Base-by-base conservation (phyloP, 2,797 vertebrate genomes). In the Rhinella marina region DNA sequence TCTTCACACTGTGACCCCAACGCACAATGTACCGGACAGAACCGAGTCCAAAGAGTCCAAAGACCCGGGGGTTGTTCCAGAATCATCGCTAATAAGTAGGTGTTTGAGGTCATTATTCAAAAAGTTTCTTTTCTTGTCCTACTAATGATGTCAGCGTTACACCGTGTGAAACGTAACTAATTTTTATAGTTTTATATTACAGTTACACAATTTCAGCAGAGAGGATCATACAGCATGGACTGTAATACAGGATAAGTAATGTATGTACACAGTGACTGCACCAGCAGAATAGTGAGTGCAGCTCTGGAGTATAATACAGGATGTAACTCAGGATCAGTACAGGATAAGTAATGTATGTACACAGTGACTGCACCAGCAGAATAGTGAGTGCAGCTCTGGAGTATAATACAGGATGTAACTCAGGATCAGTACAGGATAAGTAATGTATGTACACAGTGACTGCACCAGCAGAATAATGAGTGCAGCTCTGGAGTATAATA, bases 81-180 rank as follows among this genome's bases (percentile, higher is more conserved):
- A 81, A 85, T 92, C 92, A 91, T 88, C 91, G 84, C 82, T 91
- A 90, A 92, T 92, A 90, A 94, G 93, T 94, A 94, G 92, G 94
- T 94, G 93, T 89, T 91, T 82, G 72, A 62, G 88, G 72, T 86
- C 64, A 59, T 72, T 86, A 19, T 70, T 86, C 1, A 62, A 72
- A 80, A 7, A 73, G 14, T 54, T 78, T 59, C 59, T 68, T 86
- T 70, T 68, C 27, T 50, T 72, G 25, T 79, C 5, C 25, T 78
- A 80, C 29, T 70, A 80, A 86, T 77, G 13, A 76, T n/a, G 54
- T 73, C 14, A 73, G 54, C 52, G n/a, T 52, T 68, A 84, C 29
- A 10, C 50, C 62, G 32, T 78, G 59, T 85, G 84, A 85, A 25
- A 23, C 41, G 10, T 12, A 48, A 77, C 84, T 78, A 78, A 85